Evolutionary conservation across 2,113 vertebrate genomes (phyloP).

Genomic region (mouse (Mus musculus)): DNA sequence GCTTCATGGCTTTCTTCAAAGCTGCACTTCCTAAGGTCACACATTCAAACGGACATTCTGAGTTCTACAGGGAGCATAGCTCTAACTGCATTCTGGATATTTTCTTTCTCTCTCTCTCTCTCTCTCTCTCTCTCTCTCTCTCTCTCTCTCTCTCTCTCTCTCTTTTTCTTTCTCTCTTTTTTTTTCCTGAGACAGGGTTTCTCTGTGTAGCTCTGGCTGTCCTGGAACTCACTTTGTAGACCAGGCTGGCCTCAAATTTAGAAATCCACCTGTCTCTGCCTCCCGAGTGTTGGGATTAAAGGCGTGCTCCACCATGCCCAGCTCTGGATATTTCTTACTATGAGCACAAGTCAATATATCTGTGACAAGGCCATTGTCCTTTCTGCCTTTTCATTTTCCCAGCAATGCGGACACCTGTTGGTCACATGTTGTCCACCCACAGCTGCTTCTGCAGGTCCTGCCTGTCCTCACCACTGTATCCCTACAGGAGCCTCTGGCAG

Average conservation of each 20-base stretch:
- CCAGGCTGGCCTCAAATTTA: too few relatives aligned
- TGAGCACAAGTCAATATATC: not conserved
- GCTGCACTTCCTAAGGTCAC: not conserved
- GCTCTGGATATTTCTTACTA: not conserved
- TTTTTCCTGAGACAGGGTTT: too few relatives aligned
- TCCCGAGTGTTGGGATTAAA: too few relatives aligned
- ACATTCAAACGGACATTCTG: not conserved
- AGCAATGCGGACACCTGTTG: not conserved
- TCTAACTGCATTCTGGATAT: not conserved
- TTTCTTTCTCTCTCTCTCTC: not conserved
- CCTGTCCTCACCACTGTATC: not conserved
- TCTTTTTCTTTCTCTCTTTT: too few relatives aligned
- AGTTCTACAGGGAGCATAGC: not conserved
- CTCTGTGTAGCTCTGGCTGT: too few relatives aligned
- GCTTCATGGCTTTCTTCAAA: not conserved
- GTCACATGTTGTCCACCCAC: not conserved
- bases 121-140: too few relatives aligned
- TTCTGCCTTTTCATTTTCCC: not conserved
- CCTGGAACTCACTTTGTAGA: too few relatives aligned
- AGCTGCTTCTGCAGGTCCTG: not conserved
- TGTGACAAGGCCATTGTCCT: not conserved
- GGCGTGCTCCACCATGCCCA: too few relatives aligned
- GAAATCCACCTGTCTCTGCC: too few relatives aligned
- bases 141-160: too few relatives aligned
- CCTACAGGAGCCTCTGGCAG: not conserved